These are phyloP conservation scores for Myiagra hebetior DNA, from an alignment of 2,113 vertebrate species.

Conservation along the genomic window DNA sequence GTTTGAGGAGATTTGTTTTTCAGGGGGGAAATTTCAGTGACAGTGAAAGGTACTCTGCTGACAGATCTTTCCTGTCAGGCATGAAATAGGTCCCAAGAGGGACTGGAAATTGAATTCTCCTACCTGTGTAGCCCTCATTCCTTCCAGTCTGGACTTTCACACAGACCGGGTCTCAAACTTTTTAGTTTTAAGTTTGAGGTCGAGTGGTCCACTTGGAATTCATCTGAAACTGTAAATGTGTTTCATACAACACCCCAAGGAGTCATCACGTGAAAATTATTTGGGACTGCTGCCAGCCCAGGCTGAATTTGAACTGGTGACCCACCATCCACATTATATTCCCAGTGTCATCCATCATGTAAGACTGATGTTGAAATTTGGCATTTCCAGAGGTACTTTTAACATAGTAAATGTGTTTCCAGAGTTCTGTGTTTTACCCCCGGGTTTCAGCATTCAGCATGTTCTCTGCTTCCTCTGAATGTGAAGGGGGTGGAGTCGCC, in stretches of 20 bases:
- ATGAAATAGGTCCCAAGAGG: not conserved
- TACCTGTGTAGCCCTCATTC: not conserved
- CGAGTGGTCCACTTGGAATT: not conserved
- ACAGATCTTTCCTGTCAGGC: not conserved
- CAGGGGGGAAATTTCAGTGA: not conserved
- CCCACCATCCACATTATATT: not conserved
- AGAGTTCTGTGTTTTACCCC: not conserved
- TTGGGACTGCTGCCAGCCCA: not conserved
- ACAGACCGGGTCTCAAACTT: not conserved
- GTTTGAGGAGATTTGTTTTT: not conserved
- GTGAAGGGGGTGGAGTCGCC: accelerated
- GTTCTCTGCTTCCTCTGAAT: not conserved
- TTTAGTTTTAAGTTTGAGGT: not conserved
- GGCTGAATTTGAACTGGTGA: not conserved
- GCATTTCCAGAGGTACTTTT: not conserved
- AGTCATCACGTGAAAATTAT: not conserved
- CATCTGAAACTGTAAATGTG: not conserved
- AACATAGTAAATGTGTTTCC: not conserved
- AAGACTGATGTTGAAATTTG: not conserved
- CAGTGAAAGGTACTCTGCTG: not conserved
- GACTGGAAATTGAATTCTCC: not conserved
- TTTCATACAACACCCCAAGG: not conserved
- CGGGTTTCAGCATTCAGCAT: not conserved
- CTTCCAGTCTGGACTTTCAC: not conserved
- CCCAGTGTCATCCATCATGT: not conserved